Evolutionary conservation across 2,797 vertebrate genomes (phyloP).

Genomic region (Cynodonichthys magdalenae): DNA sequence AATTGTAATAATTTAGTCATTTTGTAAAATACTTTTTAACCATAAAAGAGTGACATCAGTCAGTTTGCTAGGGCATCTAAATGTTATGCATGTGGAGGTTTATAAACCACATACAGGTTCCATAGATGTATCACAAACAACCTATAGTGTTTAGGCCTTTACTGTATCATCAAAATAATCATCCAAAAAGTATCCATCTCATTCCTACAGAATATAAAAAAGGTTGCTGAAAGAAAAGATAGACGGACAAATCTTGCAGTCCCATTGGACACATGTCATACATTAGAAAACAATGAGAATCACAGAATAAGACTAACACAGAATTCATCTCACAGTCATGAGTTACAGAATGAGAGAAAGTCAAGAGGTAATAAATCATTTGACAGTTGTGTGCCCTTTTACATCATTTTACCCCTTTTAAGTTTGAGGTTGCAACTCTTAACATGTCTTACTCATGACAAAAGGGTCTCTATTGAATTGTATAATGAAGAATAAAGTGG

Average conservation of each 20-base stretch:
- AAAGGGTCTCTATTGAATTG: constrained; percentile 6
- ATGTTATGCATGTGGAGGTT: constrained; percentile 13
- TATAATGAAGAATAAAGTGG: neutral
- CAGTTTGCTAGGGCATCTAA: neutral
- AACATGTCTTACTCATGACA: constrained; percentile 11
- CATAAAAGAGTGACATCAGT: neutral
- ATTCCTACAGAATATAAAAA: constrained; percentile 25
- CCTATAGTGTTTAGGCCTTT: constrained; percentile 44
- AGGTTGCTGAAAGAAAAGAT: constrained; percentile 66
- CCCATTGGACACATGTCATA: constrained; percentile 37
- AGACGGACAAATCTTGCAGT: constrained; percentile 57
- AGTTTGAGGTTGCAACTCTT: constrained; percentile 24
- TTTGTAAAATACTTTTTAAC: no score
- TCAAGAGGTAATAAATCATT: constrained; percentile 63
- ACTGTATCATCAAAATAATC: constrained; percentile 50
- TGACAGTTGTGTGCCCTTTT: constrained; percentile 45
- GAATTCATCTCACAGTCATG: constrained; percentile 58
- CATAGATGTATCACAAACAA: neutral
- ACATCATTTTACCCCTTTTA: constrained; percentile 29
- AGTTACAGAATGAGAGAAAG: constrained; percentile 48
- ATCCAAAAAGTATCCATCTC: constrained; percentile 47
- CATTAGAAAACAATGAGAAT: constrained; percentile 64
- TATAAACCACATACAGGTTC: constrained; percentile 27
- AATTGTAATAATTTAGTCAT: no score
- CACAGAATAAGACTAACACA: constrained; percentile 52